These are phyloP conservation scores for Megaleporinus macrocephalus DNA, from an alignment of 2,113 vertebrate genomes.

Conservation along the genomic window DNA sequence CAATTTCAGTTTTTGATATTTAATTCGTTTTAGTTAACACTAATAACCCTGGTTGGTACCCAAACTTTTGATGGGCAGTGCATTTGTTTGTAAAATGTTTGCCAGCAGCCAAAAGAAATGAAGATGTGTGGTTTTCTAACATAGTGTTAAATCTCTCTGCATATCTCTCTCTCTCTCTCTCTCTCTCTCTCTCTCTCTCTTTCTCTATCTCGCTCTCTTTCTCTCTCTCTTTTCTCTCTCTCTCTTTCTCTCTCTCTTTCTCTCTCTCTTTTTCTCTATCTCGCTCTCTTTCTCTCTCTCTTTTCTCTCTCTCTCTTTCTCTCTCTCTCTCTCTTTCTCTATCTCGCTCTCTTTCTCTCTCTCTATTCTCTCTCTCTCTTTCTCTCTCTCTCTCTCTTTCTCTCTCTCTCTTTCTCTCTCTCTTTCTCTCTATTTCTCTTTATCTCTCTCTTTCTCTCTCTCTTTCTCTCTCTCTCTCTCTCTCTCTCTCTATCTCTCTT, in stretches of 20 bases:
- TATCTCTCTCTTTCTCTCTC: no score
- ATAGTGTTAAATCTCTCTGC: no score
- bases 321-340: neutral
- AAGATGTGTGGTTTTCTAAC: neutral
- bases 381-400: neutral
- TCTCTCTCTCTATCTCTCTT: no score
- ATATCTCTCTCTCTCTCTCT: no score
- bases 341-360: neutral
- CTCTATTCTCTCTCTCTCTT: neutral
- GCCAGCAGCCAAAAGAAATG: neutral
- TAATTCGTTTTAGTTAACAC: no score
- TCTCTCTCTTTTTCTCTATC: no score
- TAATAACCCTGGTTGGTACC: no score
- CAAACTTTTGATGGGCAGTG: neutral
- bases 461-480: neutral
- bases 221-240: neutral
- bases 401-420: neutral
- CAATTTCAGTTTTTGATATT: no score
- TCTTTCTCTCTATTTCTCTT: no score
- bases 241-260: neutral
- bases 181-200: neutral
- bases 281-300: neutral
- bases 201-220: neutral
- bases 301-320: constrained; percentile 4
- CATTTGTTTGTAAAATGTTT: neutral